Base-by-base conservation (phyloP, 2,113 vertebrate species). In the Tupaia chinensis region DNA sequence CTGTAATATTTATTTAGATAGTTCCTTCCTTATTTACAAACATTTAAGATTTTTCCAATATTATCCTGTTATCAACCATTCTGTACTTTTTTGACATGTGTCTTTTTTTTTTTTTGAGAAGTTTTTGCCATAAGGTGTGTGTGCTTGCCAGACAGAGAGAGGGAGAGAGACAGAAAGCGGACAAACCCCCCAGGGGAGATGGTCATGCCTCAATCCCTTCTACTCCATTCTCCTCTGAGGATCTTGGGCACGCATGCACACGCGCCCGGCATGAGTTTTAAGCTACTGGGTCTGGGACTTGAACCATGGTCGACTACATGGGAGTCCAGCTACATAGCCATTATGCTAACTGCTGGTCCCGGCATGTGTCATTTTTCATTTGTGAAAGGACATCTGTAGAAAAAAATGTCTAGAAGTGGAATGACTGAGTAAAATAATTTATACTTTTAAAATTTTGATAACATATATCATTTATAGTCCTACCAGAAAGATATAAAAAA, bases 91-190 rank as follows among this genome's bases (percentile, higher is more conserved):
- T 87, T 87, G 63, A 74, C 0, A 56, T 29, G 56, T 20, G 6
- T 80, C 60, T 80, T 92, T 89, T 96, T 92, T 92, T 4, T 78
- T 92, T 83, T 94, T 44, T 44, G n/a, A n/a, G n/a, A n/a, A n/a
- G n/a, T n/a, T n/a, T 44, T 44, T 44, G 44, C 44, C 5, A 44
- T 44, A 44, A 5, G 44, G 44, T 5, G 44, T 5, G 44, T 44
- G 44, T 5, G 44, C 44, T 44, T 5, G 44, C 44, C 44, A 44
- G 44, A 44, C 44, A 44, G 44, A 44, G 44, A 44, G 44, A 44
- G 44, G 5, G 3, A 44, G 44, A 44, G 44, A 44, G 44, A 44
- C 5, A 44, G 44, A 44, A 44, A 44, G 44, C 5, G 44, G 5
- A 5, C 3, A 44, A 44, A 44, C 44, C 44, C 44, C 44, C 44